Evolutionary conservation across 2,888 invertebrate genomes (phyloP).

Genomic region (Neoitamus cyanurus): DNA sequence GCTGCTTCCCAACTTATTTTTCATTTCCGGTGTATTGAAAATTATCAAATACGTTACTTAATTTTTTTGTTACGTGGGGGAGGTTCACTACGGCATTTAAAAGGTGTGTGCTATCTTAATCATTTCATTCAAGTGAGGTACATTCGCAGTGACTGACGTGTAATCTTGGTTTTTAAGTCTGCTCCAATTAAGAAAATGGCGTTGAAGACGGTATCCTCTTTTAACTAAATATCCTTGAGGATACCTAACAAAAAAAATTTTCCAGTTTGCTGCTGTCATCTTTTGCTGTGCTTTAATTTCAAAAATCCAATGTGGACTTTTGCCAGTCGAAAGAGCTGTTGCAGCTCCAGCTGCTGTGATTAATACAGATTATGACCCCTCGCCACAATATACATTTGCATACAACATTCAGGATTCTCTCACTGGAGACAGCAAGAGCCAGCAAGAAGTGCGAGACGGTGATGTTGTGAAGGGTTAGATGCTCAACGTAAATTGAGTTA

Average conservation of each 20-base stretch:
- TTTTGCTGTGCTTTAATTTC: slow-evolving; percentile 55
- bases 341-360: slow-evolving; percentile 56
- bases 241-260: neutral
- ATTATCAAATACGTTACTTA: neutral
- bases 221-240: neutral
- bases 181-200: neutral
- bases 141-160: neutral
- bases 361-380: slow-evolving; percentile 59
- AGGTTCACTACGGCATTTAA: neutral
- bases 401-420: slow-evolving; percentile 76
- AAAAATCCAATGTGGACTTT: slow-evolving; percentile 54
- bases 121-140: neutral
- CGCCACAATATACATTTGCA: slow-evolving; percentile 75
- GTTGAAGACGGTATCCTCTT: neutral
- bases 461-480: slow-evolving; percentile 69
- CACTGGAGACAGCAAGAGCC: slow-evolving; percentile 72
- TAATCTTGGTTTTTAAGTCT: neutral
- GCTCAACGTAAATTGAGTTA: neutral
- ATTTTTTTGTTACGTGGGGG: neutral
- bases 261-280: slow-evolving; percentile 52
- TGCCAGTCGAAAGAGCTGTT: slow-evolving; percentile 50
- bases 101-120: neutral
- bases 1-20: slow-evolving; percentile 15
- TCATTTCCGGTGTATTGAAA: slow-evolving; percentile 33
- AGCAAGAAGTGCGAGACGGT: slow-evolving; percentile 70